These are phyloP conservation scores for Megathymus violae DNA, from an alignment of 1,140 invertebrate genomes.

Conservation along the genomic window DNA sequence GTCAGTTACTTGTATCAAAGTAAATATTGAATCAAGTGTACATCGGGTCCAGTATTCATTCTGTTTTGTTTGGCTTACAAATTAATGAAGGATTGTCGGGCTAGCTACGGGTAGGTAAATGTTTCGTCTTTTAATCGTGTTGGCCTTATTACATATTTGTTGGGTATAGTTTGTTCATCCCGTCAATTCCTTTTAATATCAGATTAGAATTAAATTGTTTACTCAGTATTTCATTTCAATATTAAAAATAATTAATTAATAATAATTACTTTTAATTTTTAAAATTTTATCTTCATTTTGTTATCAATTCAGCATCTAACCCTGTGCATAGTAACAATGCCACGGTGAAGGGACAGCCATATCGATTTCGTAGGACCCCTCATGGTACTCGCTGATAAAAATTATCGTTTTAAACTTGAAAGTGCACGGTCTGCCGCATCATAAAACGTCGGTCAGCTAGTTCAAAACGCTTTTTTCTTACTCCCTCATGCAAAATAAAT, in stretches of 20 bases:
- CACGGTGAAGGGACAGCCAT: conserved; percentile 34
- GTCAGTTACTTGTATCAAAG: conserved; percentile 77
- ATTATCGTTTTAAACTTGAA: conserved; percentile 72
- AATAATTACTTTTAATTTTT: not conserved
- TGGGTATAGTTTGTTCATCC: conserved; percentile 21
- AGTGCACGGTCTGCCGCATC: conserved; percentile 60
- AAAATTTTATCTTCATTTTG: not conserved
- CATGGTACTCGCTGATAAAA: conserved; percentile 55
- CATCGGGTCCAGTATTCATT: conserved; percentile 67
- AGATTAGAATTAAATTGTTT: conserved; percentile 4
- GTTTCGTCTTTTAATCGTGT: conserved; percentile 52
- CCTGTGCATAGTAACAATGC: conserved; percentile 24
- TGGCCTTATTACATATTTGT: conserved; percentile 42
- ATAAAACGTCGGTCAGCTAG: conserved; percentile 63
- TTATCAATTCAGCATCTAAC: conserved; percentile 14
- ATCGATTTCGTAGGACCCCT: conserved; percentile 48
- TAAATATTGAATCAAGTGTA: conserved; percentile 80
- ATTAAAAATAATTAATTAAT: too few relatives aligned
- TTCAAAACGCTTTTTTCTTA: conserved; percentile 63
- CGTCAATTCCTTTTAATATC: conserved; percentile 4
- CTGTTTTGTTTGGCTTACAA: conserved; percentile 67
- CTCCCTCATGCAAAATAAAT: conserved; percentile 66
- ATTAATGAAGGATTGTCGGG: conserved; percentile 76
- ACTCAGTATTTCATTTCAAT: too few relatives aligned
- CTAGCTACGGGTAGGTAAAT: conserved; percentile 40